phyloP scores from a whole-genome alignment of 2,888 invertebrate species.

The Ashinkailepas kermadecensis region DNA sequence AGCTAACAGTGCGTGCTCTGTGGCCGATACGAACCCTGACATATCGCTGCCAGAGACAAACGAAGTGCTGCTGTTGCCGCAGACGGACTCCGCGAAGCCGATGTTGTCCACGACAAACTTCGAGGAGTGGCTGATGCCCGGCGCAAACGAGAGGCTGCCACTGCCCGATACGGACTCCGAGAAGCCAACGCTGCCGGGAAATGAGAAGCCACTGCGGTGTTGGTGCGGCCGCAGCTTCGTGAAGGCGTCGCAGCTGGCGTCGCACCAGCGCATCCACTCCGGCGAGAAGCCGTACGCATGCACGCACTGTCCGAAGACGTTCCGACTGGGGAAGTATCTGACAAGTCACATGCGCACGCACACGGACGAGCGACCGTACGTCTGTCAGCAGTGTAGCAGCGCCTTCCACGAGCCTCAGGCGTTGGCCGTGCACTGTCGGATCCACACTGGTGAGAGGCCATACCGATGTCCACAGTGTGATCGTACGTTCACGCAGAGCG shows the following conservation, averaged over 20 bases:
- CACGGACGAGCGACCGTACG: conserved; percentile 29
- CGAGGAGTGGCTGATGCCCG: background rate
- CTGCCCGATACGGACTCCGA: background rate
- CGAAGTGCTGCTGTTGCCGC: background rate
- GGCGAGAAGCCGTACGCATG: conserved; percentile 27
- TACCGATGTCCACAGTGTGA: conserved; percentile 20
- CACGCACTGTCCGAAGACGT: conserved; percentile 26
- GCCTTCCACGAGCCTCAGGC: conserved; percentile 26
- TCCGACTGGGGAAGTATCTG: conserved; percentile 27
- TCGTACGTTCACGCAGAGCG: background rate
- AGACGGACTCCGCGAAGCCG: background rate
- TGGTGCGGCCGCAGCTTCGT: background rate
- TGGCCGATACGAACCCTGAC: too few species aligned
- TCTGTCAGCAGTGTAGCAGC: conserved; percentile 23
- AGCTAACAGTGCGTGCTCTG: too few species aligned
- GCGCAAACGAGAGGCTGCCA: background rate
- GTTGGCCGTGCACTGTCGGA: conserved; percentile 28
- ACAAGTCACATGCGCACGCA: conserved; percentile 27
- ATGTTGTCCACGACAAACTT: background rate
- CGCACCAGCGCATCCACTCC: conserved; percentile 25
- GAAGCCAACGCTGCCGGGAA: background rate
- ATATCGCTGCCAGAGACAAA: too few species aligned
- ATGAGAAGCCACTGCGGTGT: background rate
- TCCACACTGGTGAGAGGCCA: too few species aligned
- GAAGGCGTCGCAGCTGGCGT: conserved; percentile 26